Evolutionary conservation across 2,113 vertebrate genomes (phyloP), one percentile per base, ranked within the genome.

Genomic region (Hucho hucho): DNA sequence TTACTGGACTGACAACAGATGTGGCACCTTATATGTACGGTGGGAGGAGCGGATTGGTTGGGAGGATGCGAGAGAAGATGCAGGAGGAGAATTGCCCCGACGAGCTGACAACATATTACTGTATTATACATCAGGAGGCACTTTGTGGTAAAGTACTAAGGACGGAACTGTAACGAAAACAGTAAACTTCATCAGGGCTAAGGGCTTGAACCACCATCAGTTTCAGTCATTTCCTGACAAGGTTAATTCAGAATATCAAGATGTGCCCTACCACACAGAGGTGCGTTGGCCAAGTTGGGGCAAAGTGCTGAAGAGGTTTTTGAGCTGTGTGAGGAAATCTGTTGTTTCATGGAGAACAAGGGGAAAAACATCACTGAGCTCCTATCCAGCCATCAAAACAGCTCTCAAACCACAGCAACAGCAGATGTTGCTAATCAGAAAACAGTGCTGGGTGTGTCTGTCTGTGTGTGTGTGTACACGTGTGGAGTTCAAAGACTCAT

Each of bases 391-490:
- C 75, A 70, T 70, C 75, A 49, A 80, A 72, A 47, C 9, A n/a
- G 11, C 68, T 85, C 63, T 79, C 80, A 87, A 87, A 90, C 86
- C 79, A 78, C 89, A 85, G 47, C 47, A 49, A 80, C 49, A 83
- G 81, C 92, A 92, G 88, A 89, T 93, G 92, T 82, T 90, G 75
- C 84, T 91, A 88, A 92, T 93, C 88, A 90, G 76, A 65, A 63
- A 49, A 83, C 85, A 87, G 85, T 76, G 70, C 74, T 18, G 73
- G 79, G 68, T 77, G 74, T 65, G 77, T 78, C 53, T 49, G n/a
- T n/a, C n/a, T n/a, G n/a, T n/a, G n/a, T 24, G 64, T 64, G 37
- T 18, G 72, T 49, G 24, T 43, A 26, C 49, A 14, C 14, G 46
- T 53, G 37, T 13, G 13, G 28, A 67, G 89, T 91, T 93, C 88